Percentiles rank a stretch among this genome's conserved stretches.
These are phyloP conservation scores for Heliconius eleuchia DNA, from an alignment of 1,140 invertebrate species.

Conservation along the genomic window DNA sequence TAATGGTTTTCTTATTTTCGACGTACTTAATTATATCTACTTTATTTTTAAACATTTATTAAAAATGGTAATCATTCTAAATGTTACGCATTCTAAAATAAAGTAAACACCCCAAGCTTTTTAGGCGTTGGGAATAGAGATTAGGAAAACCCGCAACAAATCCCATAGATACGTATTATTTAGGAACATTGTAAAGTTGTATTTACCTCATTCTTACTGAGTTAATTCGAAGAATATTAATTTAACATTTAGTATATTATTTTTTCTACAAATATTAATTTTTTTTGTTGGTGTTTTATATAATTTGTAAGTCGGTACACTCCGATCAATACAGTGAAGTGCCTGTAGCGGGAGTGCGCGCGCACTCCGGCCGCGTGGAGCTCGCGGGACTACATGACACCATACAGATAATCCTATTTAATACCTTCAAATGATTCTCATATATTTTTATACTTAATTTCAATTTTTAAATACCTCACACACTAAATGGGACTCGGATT, in stretches of 20 bases:
- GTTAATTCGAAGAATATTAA: background rate
- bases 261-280: background rate
- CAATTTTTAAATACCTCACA: conserved; percentile 5
- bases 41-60: background rate
- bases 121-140: conserved; percentile 46
- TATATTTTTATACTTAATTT: conserved; percentile 9
- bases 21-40: background rate
- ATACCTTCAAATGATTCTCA: background rate
- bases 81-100: conserved; percentile 9
- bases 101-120: conserved; percentile 22
- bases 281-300: background rate
- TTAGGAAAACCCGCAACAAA: conserved; percentile 40
- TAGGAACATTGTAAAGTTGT: background rate
- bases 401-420: background rate
- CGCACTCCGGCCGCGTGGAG: conserved; percentile 6
- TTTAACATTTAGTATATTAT: background rate
- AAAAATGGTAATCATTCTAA: conserved; percentile 8
- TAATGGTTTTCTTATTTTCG: conserved; percentile 47
- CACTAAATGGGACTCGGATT: background rate
- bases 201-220: background rate
- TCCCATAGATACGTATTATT: conserved; percentile 13
- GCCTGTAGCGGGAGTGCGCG: background rate
- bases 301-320: conserved; percentile 2
- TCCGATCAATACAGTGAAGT: conserved; percentile 18
- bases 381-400: background rate